Evolutionary conservation across 2,797 vertebrate genomes (phyloP).

Genomic region (Galago senegalensis): DNA sequence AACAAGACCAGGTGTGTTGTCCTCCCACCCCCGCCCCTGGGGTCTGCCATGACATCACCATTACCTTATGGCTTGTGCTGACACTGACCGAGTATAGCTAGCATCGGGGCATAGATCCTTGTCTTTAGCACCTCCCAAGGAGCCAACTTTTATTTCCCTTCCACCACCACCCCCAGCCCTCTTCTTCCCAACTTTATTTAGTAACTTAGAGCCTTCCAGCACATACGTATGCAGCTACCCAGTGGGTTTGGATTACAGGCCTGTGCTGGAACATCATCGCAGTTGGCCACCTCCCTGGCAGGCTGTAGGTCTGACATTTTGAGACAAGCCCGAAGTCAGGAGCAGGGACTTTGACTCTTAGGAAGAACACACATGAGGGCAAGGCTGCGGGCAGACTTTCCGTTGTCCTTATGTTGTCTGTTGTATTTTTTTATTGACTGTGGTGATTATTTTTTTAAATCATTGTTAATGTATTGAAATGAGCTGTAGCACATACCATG

Average conservation of each 20-base stretch:
- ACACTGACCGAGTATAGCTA: background rate
- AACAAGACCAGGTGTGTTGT: rapidly evolving
- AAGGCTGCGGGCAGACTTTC: constrained; percentile 85
- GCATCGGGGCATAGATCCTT: rapidly evolving
- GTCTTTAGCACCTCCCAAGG: background rate
- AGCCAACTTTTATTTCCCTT: background rate
- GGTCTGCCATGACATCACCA: background rate
- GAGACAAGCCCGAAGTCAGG: constrained; percentile 59
- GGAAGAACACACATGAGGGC: constrained; percentile 51
- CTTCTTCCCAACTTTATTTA: background rate
- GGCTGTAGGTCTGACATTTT: background rate
- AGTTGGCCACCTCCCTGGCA: background rate
- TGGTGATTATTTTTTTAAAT: constrained; percentile 57
- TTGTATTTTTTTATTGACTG: constrained; percentile 38
- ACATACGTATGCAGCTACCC: background rate
- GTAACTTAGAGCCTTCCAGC: constrained; percentile 69
- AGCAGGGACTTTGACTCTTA: constrained; percentile 78
- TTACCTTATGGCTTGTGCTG: rapidly evolving
- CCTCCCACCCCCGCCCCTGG: rapidly evolving
- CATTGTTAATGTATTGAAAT: constrained; percentile 75
- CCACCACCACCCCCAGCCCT: background rate
- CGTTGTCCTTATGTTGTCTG: constrained; percentile 67
- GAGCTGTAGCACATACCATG: background rate
- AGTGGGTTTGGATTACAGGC: background rate
- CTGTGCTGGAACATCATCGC: constrained; percentile 68